These are phyloP conservation scores for Aquatica leii DNA, from an alignment of 2,888 invertebrate species.

Conservation along the genomic window DNA sequence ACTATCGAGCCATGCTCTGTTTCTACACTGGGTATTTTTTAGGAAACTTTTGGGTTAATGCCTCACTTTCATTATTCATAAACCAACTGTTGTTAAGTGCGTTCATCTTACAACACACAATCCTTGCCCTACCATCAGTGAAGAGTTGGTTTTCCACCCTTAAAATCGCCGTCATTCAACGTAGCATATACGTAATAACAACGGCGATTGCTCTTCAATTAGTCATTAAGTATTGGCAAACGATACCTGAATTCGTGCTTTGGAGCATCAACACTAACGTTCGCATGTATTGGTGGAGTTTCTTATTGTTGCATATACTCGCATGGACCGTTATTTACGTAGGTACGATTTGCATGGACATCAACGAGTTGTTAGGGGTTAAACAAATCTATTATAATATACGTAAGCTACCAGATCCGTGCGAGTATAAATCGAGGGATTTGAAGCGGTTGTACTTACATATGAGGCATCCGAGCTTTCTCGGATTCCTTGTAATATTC, in stretches of 20 bases:
- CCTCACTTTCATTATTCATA: slow-evolving; percentile 58
- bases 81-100: slow-evolving; percentile 62
- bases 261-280: slow-evolving; percentile 66
- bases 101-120: slow-evolving; percentile 68
- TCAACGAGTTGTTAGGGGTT: slow-evolving; percentile 67
- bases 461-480: slow-evolving; percentile 71
- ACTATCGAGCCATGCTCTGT: slow-evolving; percentile 1
- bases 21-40: slow-evolving; percentile 7
- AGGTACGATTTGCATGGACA: slow-evolving; percentile 69
- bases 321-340: slow-evolving; percentile 69
- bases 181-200: slow-evolving; percentile 63
- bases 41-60: slow-evolving; percentile 57
- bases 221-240: slow-evolving; percentile 64
- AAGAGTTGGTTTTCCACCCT: slow-evolving; percentile 61
- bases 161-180: slow-evolving; percentile 59
- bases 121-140: slow-evolving; percentile 62
- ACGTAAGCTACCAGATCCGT: slow-evolving; percentile 63
- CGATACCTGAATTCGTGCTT: slow-evolving; percentile 60
- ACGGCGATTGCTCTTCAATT: slow-evolving; percentile 63
- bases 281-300: slow-evolving; percentile 62
- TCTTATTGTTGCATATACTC: slow-evolving; percentile 61
- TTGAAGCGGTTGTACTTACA: slow-evolving; percentile 65
- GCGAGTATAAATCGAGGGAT: slow-evolving; percentile 64
- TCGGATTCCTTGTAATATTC: slow-evolving; percentile 65
- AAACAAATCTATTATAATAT: slow-evolving; percentile 70